A percentile compares a stretch with the other conserved stretches of the same genome.
Evolutionary conservation across 1,140 invertebrate species (phyloP).

Genomic region (Pseudomyrmex concolor): DNA sequence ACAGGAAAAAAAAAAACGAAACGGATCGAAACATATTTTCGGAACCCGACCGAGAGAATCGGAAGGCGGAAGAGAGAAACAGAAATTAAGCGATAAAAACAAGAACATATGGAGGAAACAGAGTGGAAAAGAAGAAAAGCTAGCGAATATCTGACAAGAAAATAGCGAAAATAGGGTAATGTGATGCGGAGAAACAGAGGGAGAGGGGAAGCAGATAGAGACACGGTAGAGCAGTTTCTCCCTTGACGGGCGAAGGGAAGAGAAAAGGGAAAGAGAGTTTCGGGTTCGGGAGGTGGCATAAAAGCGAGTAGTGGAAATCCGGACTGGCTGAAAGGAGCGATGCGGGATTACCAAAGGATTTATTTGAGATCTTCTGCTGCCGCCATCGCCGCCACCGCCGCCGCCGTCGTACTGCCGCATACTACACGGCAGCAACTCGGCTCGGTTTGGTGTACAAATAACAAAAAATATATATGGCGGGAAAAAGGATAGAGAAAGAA

Average conservation of each 20-base stretch:
- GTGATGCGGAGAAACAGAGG: constrained; percentile 21
- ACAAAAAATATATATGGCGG: constrained; percentile 60
- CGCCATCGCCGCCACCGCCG: constrained; percentile 55
- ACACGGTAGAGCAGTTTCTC: constrained; percentile 26
- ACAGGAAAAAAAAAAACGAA: constrained; percentile 27
- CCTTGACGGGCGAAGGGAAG: constrained; percentile 36
- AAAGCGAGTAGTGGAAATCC: constrained; percentile 82
- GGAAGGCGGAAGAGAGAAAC: background rate
- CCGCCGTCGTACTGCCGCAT: constrained; percentile 16
- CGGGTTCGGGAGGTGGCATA: constrained; percentile 72
- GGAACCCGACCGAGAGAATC: background rate
- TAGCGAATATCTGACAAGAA: background rate
- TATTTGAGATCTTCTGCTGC: constrained; percentile 84
- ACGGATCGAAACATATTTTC: background rate
- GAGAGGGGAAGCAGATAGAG: background rate
- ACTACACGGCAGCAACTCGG: constrained; percentile 69
- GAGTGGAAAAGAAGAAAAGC: background rate
- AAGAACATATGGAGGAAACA: too few relatives aligned
- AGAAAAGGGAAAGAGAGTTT: constrained; percentile 59
- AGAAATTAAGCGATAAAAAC: constrained; percentile 17
- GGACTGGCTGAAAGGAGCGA: constrained; percentile 82
- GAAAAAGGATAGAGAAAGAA: constrained; percentile 1
- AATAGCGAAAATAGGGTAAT: constrained; percentile 38
- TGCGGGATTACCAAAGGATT: constrained; percentile 84
- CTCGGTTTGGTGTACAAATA: constrained; percentile 81